Evolutionary conservation across 2,888 invertebrate genomes (phyloP), one percentile per base, ranked within the genome.

Genomic region (Teleiodes luculella): DNA sequence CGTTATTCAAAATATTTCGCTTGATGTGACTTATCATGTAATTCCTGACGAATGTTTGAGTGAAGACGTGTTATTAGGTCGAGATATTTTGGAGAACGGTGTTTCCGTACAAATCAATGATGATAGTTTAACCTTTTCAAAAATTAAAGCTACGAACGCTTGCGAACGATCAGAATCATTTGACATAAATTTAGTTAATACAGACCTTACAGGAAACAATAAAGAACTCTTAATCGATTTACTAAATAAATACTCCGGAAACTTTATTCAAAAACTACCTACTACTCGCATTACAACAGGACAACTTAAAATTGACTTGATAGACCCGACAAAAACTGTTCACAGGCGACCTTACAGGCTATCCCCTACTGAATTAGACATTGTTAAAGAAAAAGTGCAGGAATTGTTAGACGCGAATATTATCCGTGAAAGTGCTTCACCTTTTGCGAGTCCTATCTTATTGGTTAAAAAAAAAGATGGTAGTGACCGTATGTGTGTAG

Each of bases 381-480:
- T 46, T 8, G 30, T 46, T 30, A 46, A 30, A 14, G 46, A 46
- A 20, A 46, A 46, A 10, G 41, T 48, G 3, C 37, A 41, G 24
- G 33, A 35, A 6, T 24, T 47, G 11, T 30, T 45, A 10, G 41
- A 53, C 20, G 20, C 30, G 7, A 36, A 16, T 1, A 46, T 52
- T 3, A 52, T 39, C 10, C 43, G 52, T 4, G 52, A 51, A 43
- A 48, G 47, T 30, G 14, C 33, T 2, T 48, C 47, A 24, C 36
- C 50, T 1, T 48, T 48, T 8, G 37, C 36, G n/a, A n/a, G n/a
- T n/a, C n/a, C n/a, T n/a, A n/a, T n/a, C n/a, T n/a, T n/a, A n/a
- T n/a, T n/a, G n/a, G n/a, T n/a, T n/a, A n/a, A 20, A 10, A 37
- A 37, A 50, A 36, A 36, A 35, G 37, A 37, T 24, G 37, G 37